Percentiles rank a stretch among this genome's conserved stretches.
Conservation (phyloP, 2,113 vertebrate genomes). For the Tor tambroides region DNA sequence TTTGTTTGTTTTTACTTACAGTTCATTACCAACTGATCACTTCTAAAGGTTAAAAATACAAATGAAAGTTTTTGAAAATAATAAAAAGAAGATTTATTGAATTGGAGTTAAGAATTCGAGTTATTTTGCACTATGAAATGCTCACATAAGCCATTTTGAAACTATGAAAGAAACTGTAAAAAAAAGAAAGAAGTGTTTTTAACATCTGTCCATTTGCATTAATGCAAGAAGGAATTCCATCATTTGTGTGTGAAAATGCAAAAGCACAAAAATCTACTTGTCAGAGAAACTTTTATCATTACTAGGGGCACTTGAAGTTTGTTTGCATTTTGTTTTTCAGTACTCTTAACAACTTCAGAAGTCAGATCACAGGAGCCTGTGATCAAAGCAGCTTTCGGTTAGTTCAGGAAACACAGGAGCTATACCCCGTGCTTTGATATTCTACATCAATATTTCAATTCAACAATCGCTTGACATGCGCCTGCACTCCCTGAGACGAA, state of each 20-base stretch:
- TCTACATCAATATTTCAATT: conserved; percentile 86
- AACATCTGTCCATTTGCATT: conserved; percentile 68
- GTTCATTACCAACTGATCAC: background rate
- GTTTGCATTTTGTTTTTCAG: conserved; percentile 85
- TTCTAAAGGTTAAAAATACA: background rate
- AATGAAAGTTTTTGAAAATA: background rate
- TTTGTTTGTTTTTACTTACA: background rate
- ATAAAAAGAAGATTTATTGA: background rate
- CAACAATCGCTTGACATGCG: conserved; percentile 84
- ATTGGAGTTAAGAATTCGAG: background rate
- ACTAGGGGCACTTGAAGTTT: conserved; percentile 83
- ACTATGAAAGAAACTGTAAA: background rate
- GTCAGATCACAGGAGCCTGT: conserved; percentile 83
- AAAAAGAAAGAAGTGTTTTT: background rate
- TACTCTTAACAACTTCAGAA: conserved; percentile 86
- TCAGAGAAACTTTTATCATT: conserved; percentile 83
- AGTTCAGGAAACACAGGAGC: conserved; percentile 84
- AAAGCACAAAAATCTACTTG: conserved; percentile 72
- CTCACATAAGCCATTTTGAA: background rate
- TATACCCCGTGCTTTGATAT: conserved; percentile 83
- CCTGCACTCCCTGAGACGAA: conserved; percentile 77
- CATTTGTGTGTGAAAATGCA: conserved; percentile 66
- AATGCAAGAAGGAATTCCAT: conserved; percentile 66
- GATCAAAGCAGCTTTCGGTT: conserved; percentile 84
- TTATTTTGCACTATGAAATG: background rate